phyloP scores from a whole-genome alignment of 2,113 vertebrate genomes.

The Etia nguti region DNA sequence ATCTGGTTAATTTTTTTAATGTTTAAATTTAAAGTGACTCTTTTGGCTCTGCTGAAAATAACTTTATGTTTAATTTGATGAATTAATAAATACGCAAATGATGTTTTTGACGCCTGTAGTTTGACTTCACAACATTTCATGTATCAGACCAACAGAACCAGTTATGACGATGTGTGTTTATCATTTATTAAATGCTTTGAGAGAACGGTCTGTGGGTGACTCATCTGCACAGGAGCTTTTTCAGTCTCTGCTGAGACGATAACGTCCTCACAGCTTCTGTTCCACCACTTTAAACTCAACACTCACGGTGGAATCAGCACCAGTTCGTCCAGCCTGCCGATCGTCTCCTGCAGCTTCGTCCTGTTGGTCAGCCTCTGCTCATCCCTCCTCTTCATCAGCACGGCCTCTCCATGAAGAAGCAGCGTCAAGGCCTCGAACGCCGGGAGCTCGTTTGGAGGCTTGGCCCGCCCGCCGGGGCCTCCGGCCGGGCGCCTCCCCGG shows the following conservation, averaged over 20 bases:
- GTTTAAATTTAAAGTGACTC: not conserved
- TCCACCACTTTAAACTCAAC: not conserved
- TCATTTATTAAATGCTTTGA: not conserved
- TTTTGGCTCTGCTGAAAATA: not conserved
- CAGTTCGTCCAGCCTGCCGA: conserved; percentile 11
- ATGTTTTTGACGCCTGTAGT: not conserved
- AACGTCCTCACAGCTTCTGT: not conserved
- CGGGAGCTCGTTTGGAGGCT: not conserved
- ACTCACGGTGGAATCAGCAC: conserved; percentile 50
- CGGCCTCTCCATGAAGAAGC: conserved; percentile 19
- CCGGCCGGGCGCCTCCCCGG: not conserved
- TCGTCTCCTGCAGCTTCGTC: conserved; percentile 45
- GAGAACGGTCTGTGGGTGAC: not conserved
- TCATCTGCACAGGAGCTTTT: not conserved
- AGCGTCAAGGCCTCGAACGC: not conserved
- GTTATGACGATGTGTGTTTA: not conserved
- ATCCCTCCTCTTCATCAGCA: conserved; percentile 33
- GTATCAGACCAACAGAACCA: not conserved
- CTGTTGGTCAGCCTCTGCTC: conserved; percentile 21
- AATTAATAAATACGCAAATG: conserved; percentile 3
- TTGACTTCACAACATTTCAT: not conserved
- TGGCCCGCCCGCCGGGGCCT: rapidly evolving
- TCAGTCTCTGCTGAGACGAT: not conserved
- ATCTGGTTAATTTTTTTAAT: not conserved
- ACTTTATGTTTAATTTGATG: not conserved